These are phyloP conservation scores for Meloidogyne chitwoodi DNA, from an alignment of 1,140 invertebrate species.

Conservation along the genomic window DNA sequence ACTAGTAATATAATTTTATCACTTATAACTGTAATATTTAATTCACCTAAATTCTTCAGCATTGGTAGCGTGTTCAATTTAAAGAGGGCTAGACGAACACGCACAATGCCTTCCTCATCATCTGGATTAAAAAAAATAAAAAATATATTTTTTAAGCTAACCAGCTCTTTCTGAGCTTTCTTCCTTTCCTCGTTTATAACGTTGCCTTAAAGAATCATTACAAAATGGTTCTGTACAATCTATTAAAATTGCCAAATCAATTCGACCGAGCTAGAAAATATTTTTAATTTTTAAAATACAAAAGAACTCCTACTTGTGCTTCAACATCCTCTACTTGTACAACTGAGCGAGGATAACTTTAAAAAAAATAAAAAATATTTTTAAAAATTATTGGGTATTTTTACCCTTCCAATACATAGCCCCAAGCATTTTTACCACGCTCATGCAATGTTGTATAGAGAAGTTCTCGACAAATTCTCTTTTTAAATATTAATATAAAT, in stretches of 20 bases:
- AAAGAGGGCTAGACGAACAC: constrained; percentile 43
- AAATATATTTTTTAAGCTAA: not conserved
- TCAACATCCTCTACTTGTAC: constrained; percentile 54
- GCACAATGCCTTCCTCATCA: constrained; percentile 44
- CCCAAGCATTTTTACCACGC: constrained; percentile 41
- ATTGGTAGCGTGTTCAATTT: constrained; percentile 58
- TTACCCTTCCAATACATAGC: constrained; percentile 54
- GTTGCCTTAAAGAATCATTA: constrained; percentile 26
- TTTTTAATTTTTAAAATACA: not conserved
- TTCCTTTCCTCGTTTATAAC: constrained; percentile 25
- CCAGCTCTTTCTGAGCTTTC: constrained; percentile 29
- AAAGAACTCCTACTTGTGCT: constrained; percentile 11
- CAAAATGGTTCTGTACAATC: constrained; percentile 59
- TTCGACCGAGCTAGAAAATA: constrained; percentile 29
- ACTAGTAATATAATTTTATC: not conserved
- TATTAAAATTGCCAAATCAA: constrained; percentile 55
- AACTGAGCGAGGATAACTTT: constrained; percentile 48
- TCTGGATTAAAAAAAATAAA: constrained; percentile 29
- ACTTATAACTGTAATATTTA: not conserved
- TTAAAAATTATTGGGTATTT: not conserved
- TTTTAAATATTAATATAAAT: not conserved
- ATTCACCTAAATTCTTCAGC: constrained; percentile 46
- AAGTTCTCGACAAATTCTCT: constrained; percentile 58
- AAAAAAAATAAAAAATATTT: not conserved
- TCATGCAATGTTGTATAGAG: constrained; percentile 51